A percentile compares a stretch with the other conserved stretches of the same genome.
Conservation (phyloP, 2,113 vertebrate species). For the Phyllopteryx taeniolatus region DNA sequence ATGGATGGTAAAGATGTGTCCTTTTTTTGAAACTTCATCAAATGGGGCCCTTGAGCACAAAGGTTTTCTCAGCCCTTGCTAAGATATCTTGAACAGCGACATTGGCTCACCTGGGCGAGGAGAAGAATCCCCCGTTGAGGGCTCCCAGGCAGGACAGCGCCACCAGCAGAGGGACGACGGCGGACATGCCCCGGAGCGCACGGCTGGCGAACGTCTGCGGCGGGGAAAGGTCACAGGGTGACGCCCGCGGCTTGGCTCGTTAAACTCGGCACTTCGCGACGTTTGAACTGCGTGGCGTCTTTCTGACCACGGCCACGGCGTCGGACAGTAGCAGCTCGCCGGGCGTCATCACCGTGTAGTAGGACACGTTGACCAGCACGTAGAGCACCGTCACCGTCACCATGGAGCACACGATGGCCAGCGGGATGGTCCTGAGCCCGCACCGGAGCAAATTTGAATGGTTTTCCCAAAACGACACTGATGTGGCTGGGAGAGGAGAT, state of each 20-base stretch:
- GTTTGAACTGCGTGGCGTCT: background rate
- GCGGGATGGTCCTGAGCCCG: constrained; percentile 83
- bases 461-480: background rate
- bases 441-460: background rate
- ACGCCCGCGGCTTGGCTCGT: background rate
- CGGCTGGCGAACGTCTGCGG: constrained; percentile 80
- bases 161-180: constrained; percentile 80
- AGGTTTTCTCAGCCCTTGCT: background rate
- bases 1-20: too few relatives aligned
- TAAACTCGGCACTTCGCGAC: background rate
- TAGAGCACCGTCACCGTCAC: constrained; percentile 86
- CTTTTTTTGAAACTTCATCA: too few relatives aligned
- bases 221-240: background rate
- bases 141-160: constrained; percentile 84
- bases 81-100: background rate
- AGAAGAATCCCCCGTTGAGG: constrained; percentile 82
- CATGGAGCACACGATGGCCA: constrained; percentile 91
- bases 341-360: constrained; percentile 87
- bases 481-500: background rate
- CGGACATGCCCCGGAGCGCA: constrained; percentile 73
- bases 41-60: background rate
- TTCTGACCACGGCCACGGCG: constrained; percentile 91
- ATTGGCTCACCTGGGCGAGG: constrained; percentile 72
- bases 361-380: constrained; percentile 91
- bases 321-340: constrained; percentile 85